A percentile compares a stretch with the other conserved stretches of the same genome.
phyloP scores from a whole-genome alignment of 2,888 invertebrate genomes.

The Anoncus sp. region DNA sequence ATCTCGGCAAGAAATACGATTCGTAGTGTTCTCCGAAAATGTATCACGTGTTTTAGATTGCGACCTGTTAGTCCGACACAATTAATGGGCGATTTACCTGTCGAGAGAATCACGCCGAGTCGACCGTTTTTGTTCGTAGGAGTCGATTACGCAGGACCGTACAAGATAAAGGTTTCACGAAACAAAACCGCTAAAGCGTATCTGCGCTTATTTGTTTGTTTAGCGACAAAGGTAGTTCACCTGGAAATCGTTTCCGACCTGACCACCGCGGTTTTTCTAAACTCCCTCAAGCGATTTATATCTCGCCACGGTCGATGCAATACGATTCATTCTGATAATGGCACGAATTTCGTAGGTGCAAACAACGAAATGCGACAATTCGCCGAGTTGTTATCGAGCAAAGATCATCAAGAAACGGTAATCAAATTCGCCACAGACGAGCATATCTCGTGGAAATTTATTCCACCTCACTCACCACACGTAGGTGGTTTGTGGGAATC shows the following conservation, averaged over 20 bases:
- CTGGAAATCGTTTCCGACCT: constrained; percentile 43
- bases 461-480: constrained; percentile 69
- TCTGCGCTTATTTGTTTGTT: constrained; percentile 53
- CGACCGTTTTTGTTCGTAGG: constrained; percentile 40
- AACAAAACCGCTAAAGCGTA: constrained; percentile 42
- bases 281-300: constrained; percentile 49
- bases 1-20: constrained; percentile 40
- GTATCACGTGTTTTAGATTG: constrained; percentile 38
- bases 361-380: constrained; percentile 48
- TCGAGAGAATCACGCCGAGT: constrained; percentile 26
- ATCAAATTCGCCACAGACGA: constrained; percentile 19
- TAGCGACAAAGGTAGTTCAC: constrained; percentile 53
- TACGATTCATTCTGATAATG: constrained; percentile 55
- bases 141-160: constrained; percentile 52
- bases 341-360: constrained; percentile 59
- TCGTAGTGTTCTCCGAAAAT: constrained; percentile 28
- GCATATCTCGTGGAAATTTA: constrained; percentile 69
- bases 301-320: constrained; percentile 45
- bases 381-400: constrained; percentile 12
- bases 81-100: constrained; percentile 44
- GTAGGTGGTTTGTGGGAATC: constrained; percentile 75
- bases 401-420: constrained; percentile 32
- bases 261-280: constrained; percentile 51
- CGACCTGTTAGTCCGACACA: constrained; percentile 37
- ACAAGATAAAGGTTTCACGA: constrained; percentile 30